These are phyloP conservation scores for Notechis scutatus DNA, from an alignment of 2,113 vertebrate species.

Conservation along the genomic window DNA sequence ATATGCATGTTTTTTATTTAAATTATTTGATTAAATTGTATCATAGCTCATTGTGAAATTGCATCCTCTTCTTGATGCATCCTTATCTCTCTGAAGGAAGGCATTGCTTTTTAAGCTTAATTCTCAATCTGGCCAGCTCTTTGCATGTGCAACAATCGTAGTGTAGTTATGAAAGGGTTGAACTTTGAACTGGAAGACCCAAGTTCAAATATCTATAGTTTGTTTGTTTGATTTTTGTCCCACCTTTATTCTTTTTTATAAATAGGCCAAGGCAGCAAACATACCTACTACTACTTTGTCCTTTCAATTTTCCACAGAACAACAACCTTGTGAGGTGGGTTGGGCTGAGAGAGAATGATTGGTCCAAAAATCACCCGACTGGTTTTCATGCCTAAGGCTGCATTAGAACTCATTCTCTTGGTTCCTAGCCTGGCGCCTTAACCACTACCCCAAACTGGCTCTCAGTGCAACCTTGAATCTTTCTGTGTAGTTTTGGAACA, in stretches of 20 bases:
- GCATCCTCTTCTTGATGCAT: neutral
- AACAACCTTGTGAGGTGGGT: too few species aligned
- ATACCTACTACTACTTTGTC: too few species aligned
- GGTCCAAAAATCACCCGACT: neutral
- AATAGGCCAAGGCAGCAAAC: too few species aligned
- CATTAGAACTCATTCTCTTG: neutral
- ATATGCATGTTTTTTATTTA: neutral
- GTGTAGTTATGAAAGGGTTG: neutral
- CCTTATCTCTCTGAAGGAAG: neutral
- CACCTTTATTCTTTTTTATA: too few species aligned
- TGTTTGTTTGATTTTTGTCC: too few species aligned
- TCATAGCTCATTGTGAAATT: neutral
- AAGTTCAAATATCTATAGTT: neutral
- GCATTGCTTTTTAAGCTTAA: neutral
- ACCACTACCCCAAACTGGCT: neutral
- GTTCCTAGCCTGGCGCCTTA: neutral
- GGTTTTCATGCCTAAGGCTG: neutral
- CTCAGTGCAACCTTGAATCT: neutral
- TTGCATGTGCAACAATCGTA: neutral
- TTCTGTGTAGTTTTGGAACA: neutral
- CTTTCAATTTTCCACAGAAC: too few species aligned
- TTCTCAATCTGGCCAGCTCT: neutral
- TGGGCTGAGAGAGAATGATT: neutral
- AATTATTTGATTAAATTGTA: slow-evolving; percentile 1
- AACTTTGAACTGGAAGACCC: neutral